phyloP scores from a whole-genome alignment of 1,140 invertebrate genomes.

The Drosophila navojoa region DNA sequence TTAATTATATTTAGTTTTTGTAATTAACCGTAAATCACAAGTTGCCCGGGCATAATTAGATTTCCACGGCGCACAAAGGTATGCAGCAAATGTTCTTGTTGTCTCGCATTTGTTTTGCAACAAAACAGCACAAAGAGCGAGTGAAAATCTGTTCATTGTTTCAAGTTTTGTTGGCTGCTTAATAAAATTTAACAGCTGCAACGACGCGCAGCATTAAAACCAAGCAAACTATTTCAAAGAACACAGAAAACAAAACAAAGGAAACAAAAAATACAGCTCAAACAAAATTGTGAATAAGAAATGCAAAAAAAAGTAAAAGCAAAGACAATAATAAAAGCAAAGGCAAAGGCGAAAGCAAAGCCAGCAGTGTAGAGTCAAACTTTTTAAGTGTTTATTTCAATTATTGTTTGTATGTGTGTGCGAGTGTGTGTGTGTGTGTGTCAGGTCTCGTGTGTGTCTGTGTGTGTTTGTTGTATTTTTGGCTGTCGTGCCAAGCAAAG shows the following conservation, averaged over 20 bases:
- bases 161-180: constrained; percentile 51
- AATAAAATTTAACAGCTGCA: constrained; percentile 71
- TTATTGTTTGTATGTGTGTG: constrained; percentile 73
- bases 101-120: constrained; percentile 28
- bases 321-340: constrained; percentile 18
- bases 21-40: constrained; percentile 61
- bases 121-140: constrained; percentile 14
- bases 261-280: constrained; percentile 13
- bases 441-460: background rate
- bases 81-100: constrained; percentile 41
- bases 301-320: constrained; percentile 30
- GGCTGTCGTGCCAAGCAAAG: background rate
- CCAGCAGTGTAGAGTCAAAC: constrained; percentile 55
- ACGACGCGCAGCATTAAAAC: constrained; percentile 44
- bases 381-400: constrained; percentile 82
- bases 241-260: constrained; percentile 7
- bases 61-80: constrained; percentile 38
- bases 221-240: constrained; percentile 63
- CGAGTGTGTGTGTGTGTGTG: constrained; percentile 10
- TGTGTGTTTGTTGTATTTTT: constrained; percentile 23
- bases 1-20: constrained; percentile 68
- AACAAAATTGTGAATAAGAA: constrained; percentile 9
- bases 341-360: constrained; percentile 21
- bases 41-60: constrained; percentile 49
- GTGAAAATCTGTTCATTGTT: constrained; percentile 52